These are phyloP conservation scores for Aulostomus chinensis DNA, from an alignment of 2,797 vertebrate species.

Conservation along the genomic window DNA sequence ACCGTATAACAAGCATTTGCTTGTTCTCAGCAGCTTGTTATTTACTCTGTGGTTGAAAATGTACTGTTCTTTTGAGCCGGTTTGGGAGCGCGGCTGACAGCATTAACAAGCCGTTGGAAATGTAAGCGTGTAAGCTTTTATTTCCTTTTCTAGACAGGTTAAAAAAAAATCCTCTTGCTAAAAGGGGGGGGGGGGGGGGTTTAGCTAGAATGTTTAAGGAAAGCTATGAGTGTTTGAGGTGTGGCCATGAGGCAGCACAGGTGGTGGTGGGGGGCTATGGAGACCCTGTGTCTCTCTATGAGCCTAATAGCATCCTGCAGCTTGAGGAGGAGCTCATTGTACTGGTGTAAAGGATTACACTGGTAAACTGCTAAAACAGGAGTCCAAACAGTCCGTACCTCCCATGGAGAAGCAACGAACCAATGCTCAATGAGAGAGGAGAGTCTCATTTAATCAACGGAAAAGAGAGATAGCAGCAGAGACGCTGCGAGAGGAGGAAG, in stretches of 20 bases:
- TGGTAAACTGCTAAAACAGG: slow-evolving; percentile 79
- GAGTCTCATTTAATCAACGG: slow-evolving; percentile 56
- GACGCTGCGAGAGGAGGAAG: slow-evolving; percentile 13
- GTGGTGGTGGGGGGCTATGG: slow-evolving; percentile 59
- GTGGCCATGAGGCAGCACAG: slow-evolving; percentile 31
- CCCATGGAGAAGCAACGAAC: slow-evolving; percentile 68
- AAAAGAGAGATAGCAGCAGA: slow-evolving; percentile 33
- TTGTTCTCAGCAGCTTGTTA: slow-evolving; percentile 54
- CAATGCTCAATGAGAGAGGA: slow-evolving; percentile 59
- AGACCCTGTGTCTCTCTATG: slow-evolving; percentile 75
- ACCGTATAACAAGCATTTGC: slow-evolving; percentile 52
- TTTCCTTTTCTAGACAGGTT: slow-evolving; percentile 40
- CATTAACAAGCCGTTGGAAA: slow-evolving; percentile 53
- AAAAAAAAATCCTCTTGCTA: slow-evolving; percentile 44
- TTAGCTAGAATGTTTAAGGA: slow-evolving; percentile 47
- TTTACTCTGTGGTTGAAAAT: slow-evolving; percentile 33
- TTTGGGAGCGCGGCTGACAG: slow-evolving; percentile 39
- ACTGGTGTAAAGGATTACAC: slow-evolving; percentile 78
- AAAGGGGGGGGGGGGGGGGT: slow-evolving; percentile 14
- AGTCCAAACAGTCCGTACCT: slow-evolving; percentile 66
- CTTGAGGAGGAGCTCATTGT: slow-evolving; percentile 75
- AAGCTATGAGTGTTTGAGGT: slow-evolving; percentile 41
- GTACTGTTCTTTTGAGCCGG: slow-evolving; percentile 33
- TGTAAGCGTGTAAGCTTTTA: slow-evolving; percentile 44
- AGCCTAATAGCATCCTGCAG: slow-evolving; percentile 75